These are phyloP conservation scores for Papilio dardanus DNA, from an alignment of 1,140 invertebrate species.

Conservation along the genomic window DNA sequence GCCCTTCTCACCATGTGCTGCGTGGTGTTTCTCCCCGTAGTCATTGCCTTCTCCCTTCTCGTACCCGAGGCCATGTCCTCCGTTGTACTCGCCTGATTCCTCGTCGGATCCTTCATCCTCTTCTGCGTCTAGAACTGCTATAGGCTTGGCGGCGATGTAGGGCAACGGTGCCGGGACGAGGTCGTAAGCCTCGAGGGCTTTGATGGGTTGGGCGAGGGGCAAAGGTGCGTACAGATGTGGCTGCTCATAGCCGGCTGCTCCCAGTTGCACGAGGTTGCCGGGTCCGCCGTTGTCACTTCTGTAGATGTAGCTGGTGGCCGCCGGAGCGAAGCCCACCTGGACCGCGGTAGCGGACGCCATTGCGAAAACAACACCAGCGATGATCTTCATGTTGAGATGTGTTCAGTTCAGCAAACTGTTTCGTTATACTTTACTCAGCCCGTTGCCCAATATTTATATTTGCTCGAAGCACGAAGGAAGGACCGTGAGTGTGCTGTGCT, in stretches of 20 bases:
- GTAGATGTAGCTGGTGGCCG: conserved; percentile 80
- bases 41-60: conserved; percentile 69
- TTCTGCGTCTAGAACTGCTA: conserved; percentile 63
- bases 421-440: conserved; percentile 74
- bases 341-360: conserved; percentile 54
- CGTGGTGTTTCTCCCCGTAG: conserved; percentile 70
- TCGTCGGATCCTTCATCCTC: conserved; percentile 56
- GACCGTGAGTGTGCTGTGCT: conserved; percentile 67
- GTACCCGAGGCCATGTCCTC: conserved; percentile 51
- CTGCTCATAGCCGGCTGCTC: conserved; percentile 64
- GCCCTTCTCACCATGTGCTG: conserved; percentile 77
- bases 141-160: conserved; percentile 68
- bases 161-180: conserved; percentile 65
- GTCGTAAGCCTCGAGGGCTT: conserved; percentile 60
- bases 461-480: conserved; percentile 65
- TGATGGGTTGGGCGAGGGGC: conserved; percentile 56
- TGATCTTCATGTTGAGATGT: conserved; percentile 71
- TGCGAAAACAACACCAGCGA: conserved; percentile 53
- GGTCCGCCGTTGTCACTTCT: conserved; percentile 80
- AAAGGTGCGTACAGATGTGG: conserved; percentile 57
- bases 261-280: conserved; percentile 75
- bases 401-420: conserved; percentile 56
- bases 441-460: conserved; percentile 80
- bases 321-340: conserved; percentile 61
- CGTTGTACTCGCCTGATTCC: conserved; percentile 59